Evolutionary conservation across 2,113 vertebrate species (phyloP).

Genomic region (Thamnaconus septentrionalis): DNA sequence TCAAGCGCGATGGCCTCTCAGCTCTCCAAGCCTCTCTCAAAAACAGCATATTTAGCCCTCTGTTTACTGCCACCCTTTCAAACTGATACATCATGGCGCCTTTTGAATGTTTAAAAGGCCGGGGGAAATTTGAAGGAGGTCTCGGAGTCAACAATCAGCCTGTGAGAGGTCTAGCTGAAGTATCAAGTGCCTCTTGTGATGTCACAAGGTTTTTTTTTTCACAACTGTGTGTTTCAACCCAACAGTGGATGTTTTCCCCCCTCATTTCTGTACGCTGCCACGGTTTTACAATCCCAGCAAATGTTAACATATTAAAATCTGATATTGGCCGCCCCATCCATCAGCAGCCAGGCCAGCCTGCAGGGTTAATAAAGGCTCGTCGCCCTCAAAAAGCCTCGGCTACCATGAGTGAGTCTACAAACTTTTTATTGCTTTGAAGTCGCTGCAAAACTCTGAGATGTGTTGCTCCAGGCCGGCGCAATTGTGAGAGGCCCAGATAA

Average conservation of each 20-base stretch:
- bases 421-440: conserved; percentile 25
- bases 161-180: too few species aligned
- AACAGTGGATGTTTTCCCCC: neutral
- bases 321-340: neutral
- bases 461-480: conserved; percentile 21
- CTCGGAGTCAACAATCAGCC: too few species aligned
- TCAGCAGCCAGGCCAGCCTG: neutral
- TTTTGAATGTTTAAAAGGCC: too few species aligned
- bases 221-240: neutral
- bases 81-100: too few species aligned
- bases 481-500: conserved; percentile 19
- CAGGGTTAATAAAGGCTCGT: neutral
- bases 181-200: neutral
- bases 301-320: neutral
- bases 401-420: conserved; percentile 11
- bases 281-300: conserved; percentile 9
- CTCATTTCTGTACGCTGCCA: neutral
- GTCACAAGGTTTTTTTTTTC: neutral
- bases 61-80: too few species aligned
- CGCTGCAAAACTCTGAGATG: conserved; percentile 28
- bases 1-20: too few species aligned
- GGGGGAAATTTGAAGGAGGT: too few species aligned
- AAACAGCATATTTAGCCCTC: too few species aligned
- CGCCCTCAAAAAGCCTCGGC: neutral
- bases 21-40: too few species aligned